Conservation (phyloP, 2,888 invertebrate genomes). For the Pomacea canaliculata region DNA sequence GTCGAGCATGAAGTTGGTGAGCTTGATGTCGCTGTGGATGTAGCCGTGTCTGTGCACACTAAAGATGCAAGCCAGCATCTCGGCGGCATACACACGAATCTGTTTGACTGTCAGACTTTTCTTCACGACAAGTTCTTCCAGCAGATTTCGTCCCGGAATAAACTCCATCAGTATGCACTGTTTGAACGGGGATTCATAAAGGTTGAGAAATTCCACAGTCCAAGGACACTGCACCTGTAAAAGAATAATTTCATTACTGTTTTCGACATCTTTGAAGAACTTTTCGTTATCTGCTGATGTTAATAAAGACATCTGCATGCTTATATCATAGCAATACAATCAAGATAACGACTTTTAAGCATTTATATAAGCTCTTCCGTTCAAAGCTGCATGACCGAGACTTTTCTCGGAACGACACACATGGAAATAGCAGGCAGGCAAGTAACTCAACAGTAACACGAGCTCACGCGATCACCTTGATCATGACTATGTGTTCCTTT, state of each 20-base stretch:
- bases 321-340: too few relatives aligned
- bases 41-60: slow-evolving; percentile 15
- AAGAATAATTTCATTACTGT: too few relatives aligned
- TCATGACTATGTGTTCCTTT: neutral
- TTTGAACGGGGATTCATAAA: neutral
- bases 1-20: slow-evolving; percentile 18
- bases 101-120: neutral
- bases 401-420: too few relatives aligned
- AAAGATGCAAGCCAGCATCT: slow-evolving; percentile 11
- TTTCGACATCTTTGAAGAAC: too few relatives aligned
- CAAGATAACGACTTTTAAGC: too few relatives aligned
- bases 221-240: slow-evolving; percentile 6
- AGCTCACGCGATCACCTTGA: neutral
- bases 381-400: too few relatives aligned
- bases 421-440: too few relatives aligned
- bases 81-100: slow-evolving; percentile 4
- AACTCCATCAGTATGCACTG: neutral
- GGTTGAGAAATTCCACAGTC: slow-evolving; percentile 3
- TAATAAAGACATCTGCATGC: too few relatives aligned
- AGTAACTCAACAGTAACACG: too few relatives aligned
- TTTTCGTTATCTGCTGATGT: too few relatives aligned
- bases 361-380: too few relatives aligned
- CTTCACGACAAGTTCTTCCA: neutral
- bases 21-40: slow-evolving; percentile 26
- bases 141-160: neutral